These are phyloP conservation scores for Phenganax subtilis DNA, from an alignment of 92 coral and sea anemone species.

Conservation along the genomic window DNA sequence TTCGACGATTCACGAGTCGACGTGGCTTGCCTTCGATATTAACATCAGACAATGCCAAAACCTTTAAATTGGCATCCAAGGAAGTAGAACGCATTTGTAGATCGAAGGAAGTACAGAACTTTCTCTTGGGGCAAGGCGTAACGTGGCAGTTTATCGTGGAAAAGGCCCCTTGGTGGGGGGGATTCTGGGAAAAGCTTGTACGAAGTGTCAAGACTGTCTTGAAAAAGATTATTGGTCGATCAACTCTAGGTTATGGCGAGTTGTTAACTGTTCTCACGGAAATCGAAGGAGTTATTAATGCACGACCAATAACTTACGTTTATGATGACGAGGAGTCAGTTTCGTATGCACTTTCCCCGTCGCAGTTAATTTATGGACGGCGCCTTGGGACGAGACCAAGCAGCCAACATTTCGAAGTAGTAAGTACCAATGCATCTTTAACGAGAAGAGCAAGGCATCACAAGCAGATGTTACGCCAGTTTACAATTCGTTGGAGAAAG, in stretches of 20 bases:
- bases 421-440: too few species aligned
- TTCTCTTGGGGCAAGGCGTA: background rate
- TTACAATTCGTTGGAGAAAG: slow-evolving; percentile 4
- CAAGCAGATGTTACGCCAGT: slow-evolving; percentile 5
- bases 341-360: slow-evolving; percentile 16
- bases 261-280: background rate
- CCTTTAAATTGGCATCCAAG: too few species aligned
- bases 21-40: background rate
- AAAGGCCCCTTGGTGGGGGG: slow-evolving; percentile 48
- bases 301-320: slow-evolving; percentile 16
- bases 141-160: slow-evolving; percentile 43
- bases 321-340: slow-evolving; percentile 16
- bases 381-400: too few species aligned
- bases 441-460: too few species aligned
- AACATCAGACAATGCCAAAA: too few species aligned
- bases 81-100: too few species aligned
- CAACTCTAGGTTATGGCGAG: background rate
- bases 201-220: slow-evolving; percentile 1
- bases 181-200: slow-evolving; percentile 3
- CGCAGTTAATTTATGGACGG: too few species aligned
- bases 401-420: too few species aligned
- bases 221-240: background rate
- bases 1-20: slow-evolving; percentile 7
- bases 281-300: too few species aligned
- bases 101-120: slow-evolving; percentile 7